Evolutionary conservation across 53 echinoderm and acorn worm genomes (phyloP), one percentile per base, ranked within the genome.

Genomic region (Holothuria scabra): DNA sequence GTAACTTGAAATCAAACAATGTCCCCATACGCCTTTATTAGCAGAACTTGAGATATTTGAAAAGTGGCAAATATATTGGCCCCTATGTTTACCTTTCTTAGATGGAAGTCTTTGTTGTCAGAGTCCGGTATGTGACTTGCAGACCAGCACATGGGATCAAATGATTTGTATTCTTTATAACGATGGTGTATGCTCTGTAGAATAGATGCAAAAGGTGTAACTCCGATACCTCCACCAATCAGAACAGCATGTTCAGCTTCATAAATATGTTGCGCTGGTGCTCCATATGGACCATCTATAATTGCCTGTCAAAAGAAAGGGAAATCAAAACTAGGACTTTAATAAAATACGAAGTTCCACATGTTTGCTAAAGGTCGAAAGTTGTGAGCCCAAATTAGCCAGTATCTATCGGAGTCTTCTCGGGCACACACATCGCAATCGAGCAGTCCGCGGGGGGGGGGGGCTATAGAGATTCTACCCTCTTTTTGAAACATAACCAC

Each of bases 181-280:
- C 92, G 78, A 56, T 91, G 87, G 66, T 96, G 96, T 18, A 96
- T 96, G 52, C 96, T 96, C 75, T 96, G 96, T 31, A 96, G 88
- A 28, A 96, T 96, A 35, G 96, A 96, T 10, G 96, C 96, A 44
- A 96, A 96, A 35, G 96, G 96, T 29, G 96, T 96, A 28, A 96
- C 86, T 3, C 96, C 96, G 26, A 96, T 96, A 21, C 96, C 96
- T 14, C 92, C 96, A 12, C 90, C 96, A 24, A 96, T 93, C 61
- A 96, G 81, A 41, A 96, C 96, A 33, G 96, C 96, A 78, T 96
- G 96, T 60, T 96, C 96, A 16, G 90, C 88, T 48, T 94, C 90
- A 80, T 94, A 94, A 44, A 96, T 96, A 60, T 93, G 93, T 90
- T 96, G 93, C 0, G 96, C 87, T 6, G 96, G 96, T n/a, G 96